A percentile compares a stretch with the other conserved stretches of the same genome.
These are phyloP conservation scores for Serripes groenlandicus DNA, from an alignment of 2,888 invertebrate genomes.

Conservation along the genomic window DNA sequence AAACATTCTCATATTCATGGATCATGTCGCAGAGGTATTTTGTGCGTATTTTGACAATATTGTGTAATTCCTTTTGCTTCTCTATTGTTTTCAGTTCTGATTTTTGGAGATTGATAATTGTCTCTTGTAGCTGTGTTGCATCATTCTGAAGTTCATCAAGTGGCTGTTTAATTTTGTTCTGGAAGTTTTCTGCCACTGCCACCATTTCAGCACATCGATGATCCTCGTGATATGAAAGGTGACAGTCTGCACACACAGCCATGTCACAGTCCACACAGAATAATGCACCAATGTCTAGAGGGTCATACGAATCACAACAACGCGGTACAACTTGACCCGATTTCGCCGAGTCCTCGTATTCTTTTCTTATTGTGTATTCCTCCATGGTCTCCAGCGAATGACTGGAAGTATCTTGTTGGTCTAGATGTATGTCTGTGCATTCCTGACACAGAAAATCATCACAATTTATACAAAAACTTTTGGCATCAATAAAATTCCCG, in stretches of 20 bases:
- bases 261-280: conserved; percentile 81
- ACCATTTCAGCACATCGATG: conserved; percentile 80
- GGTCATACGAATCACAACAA: conserved; percentile 79
- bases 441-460: conserved; percentile 76
- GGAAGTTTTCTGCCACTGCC: conserved; percentile 80
- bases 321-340: conserved; percentile 65
- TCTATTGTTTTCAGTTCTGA: conserved; percentile 66
- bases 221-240: conserved; percentile 69
- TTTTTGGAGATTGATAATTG: conserved; percentile 67
- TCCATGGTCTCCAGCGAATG: conserved; percentile 74
- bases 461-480: conserved; percentile 76
- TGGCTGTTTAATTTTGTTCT: conserved; percentile 76
- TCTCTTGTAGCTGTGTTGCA: conserved; percentile 65
- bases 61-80: conserved; percentile 71
- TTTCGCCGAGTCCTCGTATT: conserved; percentile 58
- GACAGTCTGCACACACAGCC: conserved; percentile 78
- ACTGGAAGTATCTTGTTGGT: conserved; percentile 73
- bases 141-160: conserved; percentile 72
- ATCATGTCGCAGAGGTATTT: conserved; percentile 76
- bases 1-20: conserved; percentile 76
- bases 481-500: conserved; percentile 72
- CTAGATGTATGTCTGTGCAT: conserved; percentile 72
- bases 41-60: conserved; percentile 71
- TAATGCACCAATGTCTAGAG: conserved; percentile 78
- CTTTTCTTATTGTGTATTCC: conserved; percentile 61